A percentile compares a stretch with the other conserved stretches of the same genome.
Evolutionary conservation across 1,140 invertebrate genomes (phyloP).

Genomic region (Sinonovacula constricta): DNA sequence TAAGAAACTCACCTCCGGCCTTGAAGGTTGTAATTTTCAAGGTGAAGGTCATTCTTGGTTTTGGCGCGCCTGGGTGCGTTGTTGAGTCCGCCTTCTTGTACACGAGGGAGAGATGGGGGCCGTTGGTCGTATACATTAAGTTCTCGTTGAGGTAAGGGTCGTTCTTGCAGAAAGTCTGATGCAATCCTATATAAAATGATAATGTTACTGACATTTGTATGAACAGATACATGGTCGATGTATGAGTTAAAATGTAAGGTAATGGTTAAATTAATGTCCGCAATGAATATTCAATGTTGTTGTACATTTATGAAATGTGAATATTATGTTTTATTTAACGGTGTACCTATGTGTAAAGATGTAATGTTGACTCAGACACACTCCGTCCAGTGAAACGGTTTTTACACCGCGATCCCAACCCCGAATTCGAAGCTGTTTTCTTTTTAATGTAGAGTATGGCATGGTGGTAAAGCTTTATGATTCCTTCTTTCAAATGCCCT

Average conservation of each 20-base stretch:
- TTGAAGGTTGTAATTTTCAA: background rate
- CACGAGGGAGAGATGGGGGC: background rate
- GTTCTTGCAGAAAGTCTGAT: background rate
- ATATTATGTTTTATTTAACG: no score
- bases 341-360: no score
- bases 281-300: no score
- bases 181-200: background rate
- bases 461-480: no score
- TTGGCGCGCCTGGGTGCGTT: background rate
- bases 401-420: no score
- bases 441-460: no score
- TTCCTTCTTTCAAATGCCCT: no score
- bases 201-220: background rate
- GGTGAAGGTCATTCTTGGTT: background rate
- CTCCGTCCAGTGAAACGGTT: no score
- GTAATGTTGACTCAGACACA: no score
- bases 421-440: no score
- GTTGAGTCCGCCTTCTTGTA: background rate
- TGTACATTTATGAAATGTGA: no score
- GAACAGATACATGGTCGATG: background rate
- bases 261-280: no score
- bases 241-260: background rate
- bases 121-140: background rate
- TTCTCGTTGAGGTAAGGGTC: background rate
- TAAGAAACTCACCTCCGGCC: background rate